Conservation (phyloP, 2,888 invertebrate genomes). For the Ecdyonurus torrentis region DNA sequence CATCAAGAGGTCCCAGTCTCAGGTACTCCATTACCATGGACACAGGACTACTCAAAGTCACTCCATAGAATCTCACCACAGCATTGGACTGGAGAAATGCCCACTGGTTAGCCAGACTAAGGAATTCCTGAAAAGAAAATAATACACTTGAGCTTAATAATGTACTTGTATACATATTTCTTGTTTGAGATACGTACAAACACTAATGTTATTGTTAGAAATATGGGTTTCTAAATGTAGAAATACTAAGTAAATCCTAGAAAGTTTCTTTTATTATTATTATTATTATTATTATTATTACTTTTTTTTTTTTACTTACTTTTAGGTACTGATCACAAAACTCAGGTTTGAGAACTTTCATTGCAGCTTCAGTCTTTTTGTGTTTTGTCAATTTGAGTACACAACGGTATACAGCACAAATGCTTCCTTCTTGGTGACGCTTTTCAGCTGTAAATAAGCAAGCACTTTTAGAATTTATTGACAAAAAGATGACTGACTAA, state of each 20-base stretch:
- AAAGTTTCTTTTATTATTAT: too few relatives aligned
- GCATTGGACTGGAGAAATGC: constrained; percentile 58
- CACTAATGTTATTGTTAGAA: not conserved
- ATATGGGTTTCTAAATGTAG: too few relatives aligned
- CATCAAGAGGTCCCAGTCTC: constrained; percentile 59
- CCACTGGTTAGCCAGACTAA: constrained; percentile 61
- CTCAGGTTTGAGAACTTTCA: constrained; percentile 58
- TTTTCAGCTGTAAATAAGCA: constrained; percentile 7
- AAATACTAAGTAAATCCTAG: too few relatives aligned
- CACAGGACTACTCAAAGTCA: constrained; percentile 57
- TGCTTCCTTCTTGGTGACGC: constrained; percentile 14
- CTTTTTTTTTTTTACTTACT: too few relatives aligned
- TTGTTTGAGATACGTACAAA: not conserved
- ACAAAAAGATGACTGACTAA: too few relatives aligned
- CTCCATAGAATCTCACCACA: constrained; percentile 59
- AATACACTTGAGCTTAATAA: too few relatives aligned
- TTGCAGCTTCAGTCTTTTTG: constrained; percentile 59
- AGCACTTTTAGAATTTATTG: too few relatives aligned
- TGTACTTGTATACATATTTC: not conserved
- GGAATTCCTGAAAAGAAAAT: constrained; percentile 58
- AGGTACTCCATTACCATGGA: constrained; percentile 71
- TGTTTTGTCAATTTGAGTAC: constrained; percentile 61
- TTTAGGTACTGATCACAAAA: constrained; percentile 40
- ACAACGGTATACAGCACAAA: constrained; percentile 51
- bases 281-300: too few relatives aligned